Evolutionary conservation across 2,113 vertebrate genomes (phyloP).

Genomic region (Bubo bubo): DNA sequence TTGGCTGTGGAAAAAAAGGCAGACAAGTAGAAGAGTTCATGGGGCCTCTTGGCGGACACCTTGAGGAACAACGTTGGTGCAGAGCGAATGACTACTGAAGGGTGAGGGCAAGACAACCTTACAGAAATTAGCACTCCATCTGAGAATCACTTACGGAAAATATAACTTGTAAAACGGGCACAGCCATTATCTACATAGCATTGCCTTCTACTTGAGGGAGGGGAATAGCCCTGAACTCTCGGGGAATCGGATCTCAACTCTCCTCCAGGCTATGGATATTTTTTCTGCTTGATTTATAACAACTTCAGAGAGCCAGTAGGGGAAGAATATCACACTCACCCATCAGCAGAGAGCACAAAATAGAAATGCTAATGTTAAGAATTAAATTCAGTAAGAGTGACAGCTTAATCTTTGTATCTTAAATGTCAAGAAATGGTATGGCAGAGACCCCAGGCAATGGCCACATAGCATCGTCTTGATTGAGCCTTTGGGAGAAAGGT

Average conservation of each 20-base stretch:
- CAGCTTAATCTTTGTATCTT: constrained; percentile 41
- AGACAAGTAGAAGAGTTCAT: background rate
- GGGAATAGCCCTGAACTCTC: background rate
- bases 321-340: background rate
- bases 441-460: background rate
- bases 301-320: background rate
- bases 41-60: background rate
- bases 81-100: background rate
- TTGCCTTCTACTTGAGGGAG: background rate
- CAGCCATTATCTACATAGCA: background rate
- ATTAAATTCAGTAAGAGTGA: background rate
- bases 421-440: background rate
- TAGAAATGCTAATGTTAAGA: background rate
- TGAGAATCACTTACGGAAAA: background rate
- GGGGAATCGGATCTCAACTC: background rate
- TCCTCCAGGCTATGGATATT: background rate
- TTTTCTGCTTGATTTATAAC: constrained; percentile 1
- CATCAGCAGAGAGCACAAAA: constrained; percentile 26
- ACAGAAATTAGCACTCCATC: background rate
- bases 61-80: rapidly evolving
- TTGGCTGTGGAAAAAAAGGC: background rate
- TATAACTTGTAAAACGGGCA: background rate
- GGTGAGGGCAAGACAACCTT: background rate
- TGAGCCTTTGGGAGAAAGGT: constrained; percentile 5
- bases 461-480: background rate